Percentiles rank a stretch among this genome's conserved stretches.
These are phyloP conservation scores for Diarsia mendica DNA, from an alignment of 2,888 invertebrate species.

Conservation along the genomic window DNA sequence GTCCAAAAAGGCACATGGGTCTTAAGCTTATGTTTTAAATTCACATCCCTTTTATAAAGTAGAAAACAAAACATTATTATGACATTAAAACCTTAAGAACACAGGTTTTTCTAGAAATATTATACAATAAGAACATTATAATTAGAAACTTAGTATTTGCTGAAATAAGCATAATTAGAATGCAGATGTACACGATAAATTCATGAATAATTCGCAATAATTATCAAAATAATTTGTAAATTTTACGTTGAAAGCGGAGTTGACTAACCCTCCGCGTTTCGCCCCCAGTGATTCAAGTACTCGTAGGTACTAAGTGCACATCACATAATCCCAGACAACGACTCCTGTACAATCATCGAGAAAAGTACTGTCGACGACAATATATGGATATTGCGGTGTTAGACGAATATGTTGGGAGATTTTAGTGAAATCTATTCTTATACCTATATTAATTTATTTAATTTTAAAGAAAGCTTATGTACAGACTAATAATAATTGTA, in stretches of 20 bases:
- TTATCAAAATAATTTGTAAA: conserved; percentile 65
- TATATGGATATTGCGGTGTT: not conserved
- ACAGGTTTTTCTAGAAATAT: not conserved
- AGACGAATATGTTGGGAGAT: not conserved
- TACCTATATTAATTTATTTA: too few species aligned
- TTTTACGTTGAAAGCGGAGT: conserved; percentile 60
- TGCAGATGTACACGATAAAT: conserved; percentile 38
- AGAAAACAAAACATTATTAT: too few species aligned
- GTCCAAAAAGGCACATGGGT: not conserved
- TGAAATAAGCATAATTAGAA: conserved; percentile 11
- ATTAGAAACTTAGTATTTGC: conserved; percentile 2
- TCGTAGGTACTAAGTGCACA: conserved; percentile 75
- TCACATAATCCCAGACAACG: conserved; percentile 75
- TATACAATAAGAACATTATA: not conserved
- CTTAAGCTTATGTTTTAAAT: not conserved
- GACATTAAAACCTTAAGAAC: not conserved
- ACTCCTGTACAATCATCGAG: conserved; percentile 64
- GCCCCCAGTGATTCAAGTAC: conserved; percentile 71
- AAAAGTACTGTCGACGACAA: conserved; percentile 57
- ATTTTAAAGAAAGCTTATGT: too few species aligned
- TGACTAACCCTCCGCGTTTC: conserved; percentile 45
- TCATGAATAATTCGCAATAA: conserved; percentile 59
- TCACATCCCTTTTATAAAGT: too few species aligned
- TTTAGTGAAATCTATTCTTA: not conserved
- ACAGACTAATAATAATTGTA: too few species aligned